Evolutionary conservation across 2,113 vertebrate species (phyloP).

Genomic region (Ardeotis arabs): DNA sequence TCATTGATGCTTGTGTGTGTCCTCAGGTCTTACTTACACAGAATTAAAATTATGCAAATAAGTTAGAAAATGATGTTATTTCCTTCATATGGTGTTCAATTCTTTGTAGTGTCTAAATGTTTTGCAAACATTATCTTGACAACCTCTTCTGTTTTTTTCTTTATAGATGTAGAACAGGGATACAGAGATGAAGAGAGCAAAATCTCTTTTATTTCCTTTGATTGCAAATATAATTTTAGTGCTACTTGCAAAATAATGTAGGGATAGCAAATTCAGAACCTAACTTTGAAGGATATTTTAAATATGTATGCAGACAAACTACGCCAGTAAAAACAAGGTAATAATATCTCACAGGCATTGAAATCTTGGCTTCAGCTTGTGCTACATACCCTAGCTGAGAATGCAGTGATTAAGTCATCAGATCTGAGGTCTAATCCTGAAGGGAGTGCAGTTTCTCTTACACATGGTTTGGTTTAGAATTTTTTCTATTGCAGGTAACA

Average conservation of each 20-base stretch:
- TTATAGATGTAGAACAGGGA: not conserved
- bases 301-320: not conserved
- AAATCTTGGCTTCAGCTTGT: not conserved
- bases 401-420: conserved; percentile 33
- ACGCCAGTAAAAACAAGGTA: conserved; percentile 25
- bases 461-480: not conserved
- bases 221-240: not conserved
- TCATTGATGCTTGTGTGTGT: not conserved
- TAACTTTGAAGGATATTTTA: not conserved
- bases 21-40: not conserved
- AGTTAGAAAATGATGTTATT: not conserved
- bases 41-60: not conserved
- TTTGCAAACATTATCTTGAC: not conserved
- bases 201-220: not conserved
- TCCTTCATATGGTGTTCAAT: not conserved
- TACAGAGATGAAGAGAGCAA: not conserved
- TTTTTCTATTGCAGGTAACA: conserved; percentile 13
- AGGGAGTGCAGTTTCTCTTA: not conserved
- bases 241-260: not conserved
- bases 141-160: not conserved
- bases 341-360: not conserved
- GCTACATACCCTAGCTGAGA: conserved; percentile 51
- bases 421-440: not conserved
- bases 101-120: not conserved
- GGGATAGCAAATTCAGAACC: not conserved